Conservation (phyloP, 2,888 invertebrate genomes). For the Nematopogon swammerdamellus region DNA sequence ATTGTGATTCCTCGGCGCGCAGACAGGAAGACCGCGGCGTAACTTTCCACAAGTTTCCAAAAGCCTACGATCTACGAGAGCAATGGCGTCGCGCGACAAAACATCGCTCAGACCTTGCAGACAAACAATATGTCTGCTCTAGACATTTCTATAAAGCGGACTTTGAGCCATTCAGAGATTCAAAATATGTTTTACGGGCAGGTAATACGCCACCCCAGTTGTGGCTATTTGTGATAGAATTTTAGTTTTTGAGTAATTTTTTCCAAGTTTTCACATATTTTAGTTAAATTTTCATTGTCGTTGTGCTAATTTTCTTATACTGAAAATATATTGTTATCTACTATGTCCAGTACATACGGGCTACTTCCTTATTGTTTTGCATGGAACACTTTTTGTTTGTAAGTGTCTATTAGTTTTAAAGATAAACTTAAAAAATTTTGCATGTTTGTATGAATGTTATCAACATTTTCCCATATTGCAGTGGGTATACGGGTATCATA, state of each 20-base stretch:
- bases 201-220: conserved; percentile 20
- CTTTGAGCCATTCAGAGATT: conserved; percentile 66
- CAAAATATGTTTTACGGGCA: conserved; percentile 67
- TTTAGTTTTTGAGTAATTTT: neutral
- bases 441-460: too few relatives aligned
- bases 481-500: too few relatives aligned
- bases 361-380: too few relatives aligned
- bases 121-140: conserved; percentile 67
- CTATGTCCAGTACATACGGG: too few relatives aligned
- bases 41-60: conserved; percentile 73
- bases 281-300: too few relatives aligned
- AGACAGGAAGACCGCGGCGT: conserved; percentile 65
- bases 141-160: conserved; percentile 71
- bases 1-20: conserved; percentile 60
- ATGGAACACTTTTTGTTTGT: too few relatives aligned
- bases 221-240: neutral
- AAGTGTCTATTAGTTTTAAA: too few relatives aligned
- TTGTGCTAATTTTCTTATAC: too few relatives aligned
- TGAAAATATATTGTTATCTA: too few relatives aligned
- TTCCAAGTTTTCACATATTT: neutral
- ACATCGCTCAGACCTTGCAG: conserved; percentile 47
- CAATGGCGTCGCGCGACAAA: conserved; percentile 66
- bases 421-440: too few relatives aligned
- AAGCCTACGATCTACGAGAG: conserved; percentile 55
- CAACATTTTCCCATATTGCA: too few relatives aligned